Evolutionary conservation across 2,113 vertebrate species (phyloP).

Genomic region (Carollia perspicillata): DNA sequence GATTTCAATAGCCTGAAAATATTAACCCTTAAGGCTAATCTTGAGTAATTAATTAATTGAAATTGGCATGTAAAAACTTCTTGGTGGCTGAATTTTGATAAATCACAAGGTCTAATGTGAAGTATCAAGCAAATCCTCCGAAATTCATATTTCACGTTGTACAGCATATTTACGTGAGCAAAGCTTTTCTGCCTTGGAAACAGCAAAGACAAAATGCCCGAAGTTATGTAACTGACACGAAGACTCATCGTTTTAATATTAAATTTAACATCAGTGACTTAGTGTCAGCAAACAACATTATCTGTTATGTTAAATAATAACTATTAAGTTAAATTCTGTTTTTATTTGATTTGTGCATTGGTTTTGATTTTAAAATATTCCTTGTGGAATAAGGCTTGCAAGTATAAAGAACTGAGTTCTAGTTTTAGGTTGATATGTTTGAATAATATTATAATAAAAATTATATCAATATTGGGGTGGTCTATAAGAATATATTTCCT

Average conservation of each 20-base stretch:
- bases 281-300: background rate
- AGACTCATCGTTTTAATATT: background rate
- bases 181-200: background rate
- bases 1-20: slow-evolving; percentile 2
- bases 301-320: background rate
- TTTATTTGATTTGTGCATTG: background rate
- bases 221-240: background rate
- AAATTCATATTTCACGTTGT: background rate
- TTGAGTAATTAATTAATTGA: slow-evolving; percentile 24
- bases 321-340: background rate
- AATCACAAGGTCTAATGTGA: background rate
- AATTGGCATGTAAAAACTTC: background rate
- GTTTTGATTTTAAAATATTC: slow-evolving; percentile 8
- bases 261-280: background rate
- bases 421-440: background rate
- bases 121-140: background rate
- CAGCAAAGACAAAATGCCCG: background rate
- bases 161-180: background rate
- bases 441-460: background rate
- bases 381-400: background rate
- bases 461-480: background rate
- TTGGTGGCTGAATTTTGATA: slow-evolving; percentile 11
- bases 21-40: background rate
- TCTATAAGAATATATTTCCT: background rate
- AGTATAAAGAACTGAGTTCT: background rate